These are phyloP conservation scores for Istiophorus platypterus DNA, from an alignment of 2,113 vertebrate genomes.

Conservation along the genomic window DNA sequence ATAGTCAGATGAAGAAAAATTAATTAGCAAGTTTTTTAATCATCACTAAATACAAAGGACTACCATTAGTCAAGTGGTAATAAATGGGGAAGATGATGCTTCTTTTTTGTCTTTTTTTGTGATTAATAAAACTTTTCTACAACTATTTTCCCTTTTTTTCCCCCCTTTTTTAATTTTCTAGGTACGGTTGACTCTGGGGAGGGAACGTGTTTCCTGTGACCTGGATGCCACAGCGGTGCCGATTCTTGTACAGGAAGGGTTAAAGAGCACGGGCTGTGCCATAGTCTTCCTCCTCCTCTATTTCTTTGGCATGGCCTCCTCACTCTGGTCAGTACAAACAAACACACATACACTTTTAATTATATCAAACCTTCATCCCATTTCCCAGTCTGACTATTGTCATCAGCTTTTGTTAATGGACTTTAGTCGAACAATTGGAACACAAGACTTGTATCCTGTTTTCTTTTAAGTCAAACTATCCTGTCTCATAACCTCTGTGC, in stretches of 20 bases:
- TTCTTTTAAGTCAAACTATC: constrained; percentile 54
- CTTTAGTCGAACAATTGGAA: constrained; percentile 59
- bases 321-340: constrained; percentile 90
- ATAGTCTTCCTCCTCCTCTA: constrained; percentile 99
- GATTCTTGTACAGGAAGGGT: constrained; percentile 96
- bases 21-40: not conserved
- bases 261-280: constrained; percentile 99
- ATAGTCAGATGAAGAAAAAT: no score
- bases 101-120: not conserved
- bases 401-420: constrained; percentile 44
- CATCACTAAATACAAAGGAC: not conserved
- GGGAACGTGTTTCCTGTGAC: constrained; percentile 98
- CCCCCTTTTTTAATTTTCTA: constrained; percentile 28
- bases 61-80: not conserved
- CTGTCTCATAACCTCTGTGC: constrained; percentile 64
- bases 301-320: constrained; percentile 99
- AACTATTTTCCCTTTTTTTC: not conserved
- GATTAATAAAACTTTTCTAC: not conserved
- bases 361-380: constrained; percentile 22
- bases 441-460: constrained; percentile 72
- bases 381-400: constrained; percentile 45
- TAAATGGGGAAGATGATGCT: not conserved
- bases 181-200: constrained; percentile 93
- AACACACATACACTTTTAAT: not conserved
- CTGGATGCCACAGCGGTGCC: constrained; percentile 95